Evolutionary conservation across 2,797 vertebrate species (phyloP).

Genomic region (Champsocephalus gunnari): DNA sequence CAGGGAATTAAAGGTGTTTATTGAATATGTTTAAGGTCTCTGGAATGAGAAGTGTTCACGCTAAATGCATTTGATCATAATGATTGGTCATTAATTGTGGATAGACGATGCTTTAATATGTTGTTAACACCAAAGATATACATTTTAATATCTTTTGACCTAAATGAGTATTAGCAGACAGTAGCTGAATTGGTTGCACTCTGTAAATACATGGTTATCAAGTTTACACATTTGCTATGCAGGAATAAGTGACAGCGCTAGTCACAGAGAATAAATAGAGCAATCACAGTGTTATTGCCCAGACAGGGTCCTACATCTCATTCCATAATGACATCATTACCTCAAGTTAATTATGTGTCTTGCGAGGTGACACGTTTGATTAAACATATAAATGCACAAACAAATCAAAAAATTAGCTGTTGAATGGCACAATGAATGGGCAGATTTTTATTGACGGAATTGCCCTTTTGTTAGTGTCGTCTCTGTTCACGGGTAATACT

Average conservation of each 20-base stretch:
- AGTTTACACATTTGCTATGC: conserved; percentile 59
- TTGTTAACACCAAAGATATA: conserved; percentile 7
- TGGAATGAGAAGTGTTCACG: neutral
- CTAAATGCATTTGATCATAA: neutral
- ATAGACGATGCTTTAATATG: neutral
- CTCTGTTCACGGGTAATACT: conserved; percentile 55
- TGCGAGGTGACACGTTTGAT: conserved; percentile 73
- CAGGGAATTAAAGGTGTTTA: conserved; percentile 13
- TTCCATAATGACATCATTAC: conserved; percentile 75
- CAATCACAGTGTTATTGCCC: conserved; percentile 67
- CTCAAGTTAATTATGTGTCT: conserved; percentile 71
- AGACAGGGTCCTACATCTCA: conserved; percentile 67
- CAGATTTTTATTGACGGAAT: conserved; percentile 48
- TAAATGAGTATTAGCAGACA: conserved; percentile 43
- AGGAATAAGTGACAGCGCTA: conserved; percentile 60
- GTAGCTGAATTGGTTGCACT: conserved; percentile 40
- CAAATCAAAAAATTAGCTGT: conserved; percentile 68
- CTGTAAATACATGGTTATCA: conserved; percentile 50
- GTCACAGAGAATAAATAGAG: conserved; percentile 71
- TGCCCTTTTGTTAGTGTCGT: conserved; percentile 48
- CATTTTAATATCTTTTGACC: conserved; percentile 9
- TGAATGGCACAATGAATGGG: conserved; percentile 49
- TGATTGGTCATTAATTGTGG: neutral
- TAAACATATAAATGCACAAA: conserved; percentile 72
- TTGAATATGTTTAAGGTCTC: conserved; percentile 21